phyloP scores from a whole-genome alignment of 2,888 invertebrate species.

The Lamellibrachia columna region DNA sequence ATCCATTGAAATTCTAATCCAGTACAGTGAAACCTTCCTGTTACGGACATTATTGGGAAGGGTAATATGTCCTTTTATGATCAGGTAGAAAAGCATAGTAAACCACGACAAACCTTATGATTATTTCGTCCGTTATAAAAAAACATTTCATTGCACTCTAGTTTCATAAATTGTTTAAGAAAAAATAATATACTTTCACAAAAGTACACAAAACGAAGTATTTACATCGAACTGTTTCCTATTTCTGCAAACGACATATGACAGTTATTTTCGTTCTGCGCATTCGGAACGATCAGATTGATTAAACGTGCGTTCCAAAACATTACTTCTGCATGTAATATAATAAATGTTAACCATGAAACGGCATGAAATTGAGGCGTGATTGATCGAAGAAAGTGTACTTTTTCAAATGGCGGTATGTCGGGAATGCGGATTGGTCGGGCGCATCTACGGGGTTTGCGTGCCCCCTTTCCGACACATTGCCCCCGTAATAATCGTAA shows the following conservation, averaged over 20 bases:
- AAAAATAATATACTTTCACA: background rate
- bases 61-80: too few species aligned
- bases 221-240: background rate
- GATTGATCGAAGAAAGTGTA: background rate
- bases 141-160: background rate
- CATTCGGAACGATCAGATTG: background rate
- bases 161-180: background rate
- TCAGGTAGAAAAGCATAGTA: too few species aligned
- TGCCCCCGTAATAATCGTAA: background rate
- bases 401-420: background rate
- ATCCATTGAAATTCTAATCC: too few species aligned
- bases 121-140: too few species aligned
- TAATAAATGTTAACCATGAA: background rate
- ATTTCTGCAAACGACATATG: background rate
- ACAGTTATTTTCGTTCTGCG: background rate
- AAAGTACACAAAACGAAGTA: background rate
- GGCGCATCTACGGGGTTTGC: background rate
- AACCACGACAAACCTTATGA: too few species aligned
- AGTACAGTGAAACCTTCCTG: too few species aligned
- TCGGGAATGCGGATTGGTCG: background rate
- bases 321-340: constrained; percentile 16
- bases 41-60: too few species aligned
- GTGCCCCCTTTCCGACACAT: background rate
- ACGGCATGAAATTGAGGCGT: constrained; percentile 6
- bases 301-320: background rate